Conservation (phyloP, 2,797 vertebrate genomes). For the Typhlichthys subterraneus region DNA sequence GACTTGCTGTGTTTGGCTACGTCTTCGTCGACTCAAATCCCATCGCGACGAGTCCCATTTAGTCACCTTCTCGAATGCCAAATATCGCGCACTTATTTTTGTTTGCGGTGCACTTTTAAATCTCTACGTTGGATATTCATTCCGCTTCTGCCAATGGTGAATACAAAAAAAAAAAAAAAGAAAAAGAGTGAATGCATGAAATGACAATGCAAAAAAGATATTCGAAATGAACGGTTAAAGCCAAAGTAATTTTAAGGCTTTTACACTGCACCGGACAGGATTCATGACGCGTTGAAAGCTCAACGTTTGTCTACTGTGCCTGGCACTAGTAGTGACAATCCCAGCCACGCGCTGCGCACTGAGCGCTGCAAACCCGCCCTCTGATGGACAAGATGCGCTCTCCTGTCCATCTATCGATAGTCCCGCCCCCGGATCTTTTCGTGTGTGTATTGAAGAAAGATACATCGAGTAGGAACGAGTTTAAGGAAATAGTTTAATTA, state of each 20-base stretch:
- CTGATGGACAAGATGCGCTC: conserved; percentile 60
- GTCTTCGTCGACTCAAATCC: conserved; percentile 66
- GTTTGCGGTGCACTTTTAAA: conserved; percentile 50
- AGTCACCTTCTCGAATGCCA: conserved; percentile 37
- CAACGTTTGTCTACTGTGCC: conserved; percentile 30
- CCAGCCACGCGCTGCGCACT: conserved; percentile 54
- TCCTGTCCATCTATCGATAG: conserved; percentile 45
- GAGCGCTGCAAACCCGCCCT: conserved; percentile 63
- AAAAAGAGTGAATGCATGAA: not conserved
- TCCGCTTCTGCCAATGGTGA: conserved; percentile 32
- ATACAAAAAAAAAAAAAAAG: conserved; percentile 11
- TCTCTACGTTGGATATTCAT: conserved; percentile 33
- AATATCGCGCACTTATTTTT: conserved; percentile 21
- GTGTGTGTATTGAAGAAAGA: conserved; percentile 28
- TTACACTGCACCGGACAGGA: conserved; percentile 27
- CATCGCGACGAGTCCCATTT: conserved; percentile 51
- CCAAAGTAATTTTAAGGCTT: conserved; percentile 13
- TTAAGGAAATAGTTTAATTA: conserved; percentile 70
- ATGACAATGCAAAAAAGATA: conserved; percentile 30
- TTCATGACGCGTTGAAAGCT: conserved; percentile 15
- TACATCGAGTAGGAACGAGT: not conserved
- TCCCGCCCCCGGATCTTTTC: conserved; percentile 36
- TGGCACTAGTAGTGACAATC: conserved; percentile 44
- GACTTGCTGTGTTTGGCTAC: conserved; percentile 44
- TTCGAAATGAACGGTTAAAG: conserved; percentile 20